Percentiles rank a stretch among this genome's conserved stretches.
phyloP scores from a whole-genome alignment of 2,888 invertebrate species.

The Meloe dianella region DNA sequence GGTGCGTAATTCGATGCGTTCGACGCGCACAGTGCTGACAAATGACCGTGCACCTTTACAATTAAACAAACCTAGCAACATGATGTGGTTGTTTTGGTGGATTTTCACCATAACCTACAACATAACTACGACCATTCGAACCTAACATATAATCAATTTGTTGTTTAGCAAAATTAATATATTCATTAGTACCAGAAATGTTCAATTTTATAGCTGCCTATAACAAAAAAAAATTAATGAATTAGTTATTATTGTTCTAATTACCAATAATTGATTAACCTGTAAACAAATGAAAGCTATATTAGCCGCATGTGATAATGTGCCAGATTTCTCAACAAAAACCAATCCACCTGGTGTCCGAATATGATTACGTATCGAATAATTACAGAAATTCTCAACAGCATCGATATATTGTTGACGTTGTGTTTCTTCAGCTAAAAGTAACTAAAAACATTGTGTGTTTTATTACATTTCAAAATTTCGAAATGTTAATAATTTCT shows the following conservation, averaged over 20 bases:
- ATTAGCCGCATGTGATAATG: conserved; percentile 64
- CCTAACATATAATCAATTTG: conserved; percentile 66
- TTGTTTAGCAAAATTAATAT: conserved; percentile 61
- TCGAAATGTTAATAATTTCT: too few species aligned
- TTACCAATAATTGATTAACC: conserved; percentile 45
- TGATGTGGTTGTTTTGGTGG: conserved; percentile 64
- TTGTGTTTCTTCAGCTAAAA: conserved; percentile 60
- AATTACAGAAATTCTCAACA: conserved; percentile 62
- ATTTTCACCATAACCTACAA: conserved; percentile 64
- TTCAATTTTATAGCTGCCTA: conserved; percentile 56
- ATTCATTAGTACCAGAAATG: conserved; percentile 50
- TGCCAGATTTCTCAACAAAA: conserved; percentile 63
- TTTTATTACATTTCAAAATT: background rate
- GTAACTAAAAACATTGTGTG: conserved; percentile 50
- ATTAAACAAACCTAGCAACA: conserved; percentile 59
- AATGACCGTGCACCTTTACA: too few species aligned
- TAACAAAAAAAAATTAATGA: conserved; percentile 26
- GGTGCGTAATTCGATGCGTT: too few species aligned
- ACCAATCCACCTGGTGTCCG: conserved; percentile 63
- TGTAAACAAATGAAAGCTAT: conserved; percentile 64
- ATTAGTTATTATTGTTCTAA: conserved; percentile 9
- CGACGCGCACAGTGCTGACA: too few species aligned
- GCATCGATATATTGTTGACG: conserved; percentile 57
- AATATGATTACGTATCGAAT: conserved; percentile 58
- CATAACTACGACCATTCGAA: conserved; percentile 62